phyloP scores from a whole-genome alignment of 1,140 invertebrate genomes.

The Aporrectodea caliginosa region DNA sequence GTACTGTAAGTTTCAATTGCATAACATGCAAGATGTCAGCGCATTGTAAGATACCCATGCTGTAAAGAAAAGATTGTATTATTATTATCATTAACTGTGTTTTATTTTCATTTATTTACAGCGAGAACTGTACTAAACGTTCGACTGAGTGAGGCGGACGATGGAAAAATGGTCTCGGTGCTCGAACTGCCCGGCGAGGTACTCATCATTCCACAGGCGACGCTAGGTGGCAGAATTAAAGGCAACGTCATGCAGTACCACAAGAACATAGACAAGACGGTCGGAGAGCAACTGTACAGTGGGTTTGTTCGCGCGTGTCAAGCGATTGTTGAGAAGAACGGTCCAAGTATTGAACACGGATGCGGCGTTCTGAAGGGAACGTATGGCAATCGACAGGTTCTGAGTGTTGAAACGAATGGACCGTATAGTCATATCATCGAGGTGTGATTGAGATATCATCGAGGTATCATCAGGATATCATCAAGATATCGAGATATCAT shows the following conservation, averaged over 20 bases:
- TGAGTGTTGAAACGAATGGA: slow-evolving; percentile 56
- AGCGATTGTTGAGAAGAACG: slow-evolving; percentile 32
- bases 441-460: too few species aligned
- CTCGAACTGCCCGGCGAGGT: slow-evolving; percentile 53
- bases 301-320: slow-evolving; percentile 45
- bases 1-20: too few species aligned
- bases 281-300: slow-evolving; percentile 50
- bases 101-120: slow-evolving; percentile 44
- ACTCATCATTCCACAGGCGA: slow-evolving; percentile 57
- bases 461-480: too few species aligned
- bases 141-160: slow-evolving; percentile 44
- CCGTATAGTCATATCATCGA: slow-evolving; percentile 56
- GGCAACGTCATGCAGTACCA: slow-evolving; percentile 58
- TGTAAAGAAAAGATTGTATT: background rate
- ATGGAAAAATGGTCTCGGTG: slow-evolving; percentile 45
- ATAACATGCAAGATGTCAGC: too few species aligned
- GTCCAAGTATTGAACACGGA: slow-evolving; percentile 33
- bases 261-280: slow-evolving; percentile 52
- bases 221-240: slow-evolving; percentile 56
- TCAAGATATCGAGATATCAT: too few species aligned
- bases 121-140: slow-evolving; percentile 48
- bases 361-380: slow-evolving; percentile 48
- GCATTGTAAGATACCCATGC: too few species aligned
- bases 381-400: slow-evolving; percentile 57
- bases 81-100: slow-evolving; percentile 4